Evolutionary conservation across 2,113 vertebrate species (phyloP).

Genomic region (Anseranas semipalmata): DNA sequence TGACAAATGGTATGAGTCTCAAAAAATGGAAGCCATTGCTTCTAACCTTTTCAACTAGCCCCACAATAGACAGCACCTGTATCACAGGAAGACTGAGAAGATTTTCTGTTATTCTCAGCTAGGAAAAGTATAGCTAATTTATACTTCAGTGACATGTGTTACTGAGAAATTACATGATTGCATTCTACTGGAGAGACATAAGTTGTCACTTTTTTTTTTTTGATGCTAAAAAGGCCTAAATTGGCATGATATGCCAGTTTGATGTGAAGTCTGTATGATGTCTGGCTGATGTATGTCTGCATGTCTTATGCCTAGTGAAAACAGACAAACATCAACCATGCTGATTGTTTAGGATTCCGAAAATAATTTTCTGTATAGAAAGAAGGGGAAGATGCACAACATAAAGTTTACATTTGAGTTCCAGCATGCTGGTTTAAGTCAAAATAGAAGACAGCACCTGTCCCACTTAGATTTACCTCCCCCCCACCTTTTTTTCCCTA

Average conservation of each 20-base stretch:
- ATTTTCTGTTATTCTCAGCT: conserved; percentile 12
- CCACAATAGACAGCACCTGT: background rate
- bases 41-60: background rate
- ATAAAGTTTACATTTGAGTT: background rate
- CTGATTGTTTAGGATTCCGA: background rate
- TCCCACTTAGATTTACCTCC: background rate
- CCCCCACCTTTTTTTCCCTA: background rate
- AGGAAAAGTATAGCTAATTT: background rate
- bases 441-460: background rate
- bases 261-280: background rate
- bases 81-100: background rate
- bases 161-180: conserved; percentile 6
- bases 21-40: background rate
- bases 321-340: background rate
- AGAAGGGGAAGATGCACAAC: background rate
- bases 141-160: background rate
- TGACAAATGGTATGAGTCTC: background rate
- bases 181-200: background rate
- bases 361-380: background rate
- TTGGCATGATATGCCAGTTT: background rate
- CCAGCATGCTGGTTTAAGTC: background rate
- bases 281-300: background rate
- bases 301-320: background rate
- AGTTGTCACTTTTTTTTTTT: background rate
- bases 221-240: background rate